A percentile compares a stretch with the other conserved stretches of the same genome.
phyloP scores from a whole-genome alignment of 2,113 vertebrate genomes.

The Syrrhaptes paradoxus region DNA sequence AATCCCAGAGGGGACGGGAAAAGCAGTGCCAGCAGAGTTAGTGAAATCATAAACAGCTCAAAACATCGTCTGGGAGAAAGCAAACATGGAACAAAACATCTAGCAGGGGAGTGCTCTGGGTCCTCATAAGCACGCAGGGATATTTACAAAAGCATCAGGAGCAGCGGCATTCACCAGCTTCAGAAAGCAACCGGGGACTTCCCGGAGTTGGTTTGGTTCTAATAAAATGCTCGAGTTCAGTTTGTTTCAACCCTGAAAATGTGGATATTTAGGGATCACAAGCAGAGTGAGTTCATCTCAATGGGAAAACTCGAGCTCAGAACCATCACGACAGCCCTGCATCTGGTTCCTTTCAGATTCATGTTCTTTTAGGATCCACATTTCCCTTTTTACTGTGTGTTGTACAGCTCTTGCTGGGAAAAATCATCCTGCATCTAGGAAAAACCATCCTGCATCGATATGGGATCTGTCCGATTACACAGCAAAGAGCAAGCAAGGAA shows the following conservation, averaged over 20 bases:
- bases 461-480: rapidly evolving
- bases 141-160: background rate
- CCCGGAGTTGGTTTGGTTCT: background rate
- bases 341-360: rapidly evolving
- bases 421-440: background rate
- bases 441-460: background rate
- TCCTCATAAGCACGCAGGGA: background rate
- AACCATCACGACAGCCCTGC: background rate
- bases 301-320: background rate
- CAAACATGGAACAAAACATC: background rate
- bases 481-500: background rate
- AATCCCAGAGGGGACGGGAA: background rate
- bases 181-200: background rate
- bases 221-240: background rate
- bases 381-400: background rate
- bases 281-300: background rate
- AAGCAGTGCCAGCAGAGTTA: background rate
- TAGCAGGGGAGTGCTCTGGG: background rate
- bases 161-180: background rate
- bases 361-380: rapidly evolving
- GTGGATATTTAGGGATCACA: background rate
- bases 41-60: background rate
- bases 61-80: background rate
- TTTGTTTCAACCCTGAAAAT: background rate
- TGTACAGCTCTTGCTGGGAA: background rate